Percentiles rank a stretch among this genome's conserved stretches.
phyloP scores from a whole-genome alignment of 2,113 vertebrate species.

The Crypturellus undulatus region DNA sequence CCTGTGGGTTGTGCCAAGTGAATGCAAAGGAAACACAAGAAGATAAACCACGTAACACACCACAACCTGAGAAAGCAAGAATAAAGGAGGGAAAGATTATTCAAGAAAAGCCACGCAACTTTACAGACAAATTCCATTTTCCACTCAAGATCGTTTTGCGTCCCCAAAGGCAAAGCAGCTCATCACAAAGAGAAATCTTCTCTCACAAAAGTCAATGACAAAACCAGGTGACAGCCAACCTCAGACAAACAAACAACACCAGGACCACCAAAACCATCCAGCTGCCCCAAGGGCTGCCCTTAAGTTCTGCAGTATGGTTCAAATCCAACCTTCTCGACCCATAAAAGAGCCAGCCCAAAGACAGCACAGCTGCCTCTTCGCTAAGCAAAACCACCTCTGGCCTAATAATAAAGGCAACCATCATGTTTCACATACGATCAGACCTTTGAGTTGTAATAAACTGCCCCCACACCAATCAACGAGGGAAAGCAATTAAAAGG shows the following conservation, averaged over 20 bases:
- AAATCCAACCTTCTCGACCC: not conserved
- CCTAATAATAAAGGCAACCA: fast-evolving
- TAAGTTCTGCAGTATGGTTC: not conserved
- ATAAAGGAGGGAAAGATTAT: not conserved
- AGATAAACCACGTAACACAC: not conserved
- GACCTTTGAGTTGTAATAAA: not conserved
- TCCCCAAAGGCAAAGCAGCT: not conserved
- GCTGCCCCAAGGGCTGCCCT: not conserved
- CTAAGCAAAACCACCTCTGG: not conserved
- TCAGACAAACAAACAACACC: not conserved
- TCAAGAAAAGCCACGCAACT: not conserved
- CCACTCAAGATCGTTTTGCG: not conserved
- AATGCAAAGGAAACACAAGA: not conserved
- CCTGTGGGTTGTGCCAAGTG: not conserved
- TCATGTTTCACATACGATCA: fast-evolving
- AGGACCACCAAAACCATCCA: not conserved
- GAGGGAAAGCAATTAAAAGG: not conserved
- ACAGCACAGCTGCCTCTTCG: not conserved
- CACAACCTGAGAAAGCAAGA: not conserved
- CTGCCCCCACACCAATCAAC: not conserved
- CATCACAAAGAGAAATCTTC: not conserved
- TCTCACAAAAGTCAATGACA: not conserved
- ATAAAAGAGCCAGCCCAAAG: too few species aligned
- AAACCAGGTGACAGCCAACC: not conserved
- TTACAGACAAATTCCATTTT: not conserved